Base-by-base conservation (phyloP, 2,113 vertebrate genomes). In the Piaya cayana region DNA sequence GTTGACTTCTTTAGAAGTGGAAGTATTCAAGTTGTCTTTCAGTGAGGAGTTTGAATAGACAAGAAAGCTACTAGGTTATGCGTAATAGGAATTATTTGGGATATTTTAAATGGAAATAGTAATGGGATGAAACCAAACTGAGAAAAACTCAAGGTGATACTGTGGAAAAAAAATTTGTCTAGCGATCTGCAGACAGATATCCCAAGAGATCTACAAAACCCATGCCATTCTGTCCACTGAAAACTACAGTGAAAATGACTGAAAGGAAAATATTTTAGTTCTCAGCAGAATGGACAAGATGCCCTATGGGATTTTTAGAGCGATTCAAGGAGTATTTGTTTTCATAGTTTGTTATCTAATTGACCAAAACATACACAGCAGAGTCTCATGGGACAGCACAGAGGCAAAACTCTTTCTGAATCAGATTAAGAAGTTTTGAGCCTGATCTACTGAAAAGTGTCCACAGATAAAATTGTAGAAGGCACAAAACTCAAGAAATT, bases 341-440 rank as follows among this genome's bases (percentile, higher is more conserved):
- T 91, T 80, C 34, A 20, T 85, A 63, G 82, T 95, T 95, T 95
- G 82, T 94, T 96, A 96, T 92, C 67, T 91, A 91, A 94, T 95
- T 93, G 90, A 84, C 92, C 88, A 94, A 95, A 95, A 85, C 67
- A 82, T 43, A 80, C 16, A 77, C 78, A 83, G 55, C 22, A 62
- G 67, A 30, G 45, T 67, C 78, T 93, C 37, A 0, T 63, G 70
- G 93, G 87, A 45, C 78, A 16, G 19, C 77, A 59, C 85, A 77
- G 82, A 90, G 93, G 59, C 82, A 95, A 80, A 89, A 77, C 32
- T 90, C 45, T 47, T 30, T 37, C 67, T 92, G 50, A 88, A 90
- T 84, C 68, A 59, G 62, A 59, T 16, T 50, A 88, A 59, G 47
- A 90, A 88, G 43, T 75, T 94, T 1, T 42, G 50, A 82, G 64